These are phyloP conservation scores for Taenioides sp. DNA, from an alignment of 2,797 vertebrate genomes.

Conservation along the genomic window DNA sequence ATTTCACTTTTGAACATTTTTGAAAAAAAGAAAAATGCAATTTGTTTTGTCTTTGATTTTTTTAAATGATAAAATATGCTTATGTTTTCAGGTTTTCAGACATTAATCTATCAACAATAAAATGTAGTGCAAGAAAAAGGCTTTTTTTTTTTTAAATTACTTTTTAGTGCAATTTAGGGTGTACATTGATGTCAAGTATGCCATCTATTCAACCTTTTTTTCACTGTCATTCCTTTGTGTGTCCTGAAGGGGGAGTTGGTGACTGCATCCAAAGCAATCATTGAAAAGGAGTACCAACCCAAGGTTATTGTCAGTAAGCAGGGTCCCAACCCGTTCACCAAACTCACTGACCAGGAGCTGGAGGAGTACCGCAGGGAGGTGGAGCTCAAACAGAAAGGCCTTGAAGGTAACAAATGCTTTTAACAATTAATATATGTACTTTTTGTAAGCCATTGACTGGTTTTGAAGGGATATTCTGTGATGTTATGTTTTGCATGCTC, in stretches of 20 bases:
- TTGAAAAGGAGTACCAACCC: constrained; percentile 98
- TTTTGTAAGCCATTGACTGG: background rate
- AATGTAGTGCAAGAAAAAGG: background rate
- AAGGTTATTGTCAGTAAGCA: constrained; percentile 91
- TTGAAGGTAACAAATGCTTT: constrained; percentile 79
- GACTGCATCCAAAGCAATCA: constrained; percentile 98
- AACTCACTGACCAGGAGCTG: constrained; percentile 91
- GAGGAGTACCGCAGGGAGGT: constrained; percentile 94
- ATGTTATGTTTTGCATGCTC: constrained; percentile 49
- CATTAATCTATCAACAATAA: background rate
- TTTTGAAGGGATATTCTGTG: constrained; percentile 52
- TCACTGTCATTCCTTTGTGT: constrained; percentile 33
- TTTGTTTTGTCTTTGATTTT: no score
- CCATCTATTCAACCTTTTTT: background rate
- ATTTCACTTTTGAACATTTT: constrained; percentile 9
- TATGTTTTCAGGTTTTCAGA: background rate
- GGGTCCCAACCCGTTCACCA: constrained; percentile 97
- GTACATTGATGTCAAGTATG: background rate
- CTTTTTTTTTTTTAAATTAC: background rate
- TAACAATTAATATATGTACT: background rate
- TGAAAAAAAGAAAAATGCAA: background rate
- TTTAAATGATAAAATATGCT: no score
- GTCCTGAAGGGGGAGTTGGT: constrained; percentile 90
- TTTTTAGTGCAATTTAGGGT: background rate
- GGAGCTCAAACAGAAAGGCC: constrained; percentile 91